phyloP scores from a whole-genome alignment of 2,113 vertebrate species.

The Hiodon tergisus region DNA sequence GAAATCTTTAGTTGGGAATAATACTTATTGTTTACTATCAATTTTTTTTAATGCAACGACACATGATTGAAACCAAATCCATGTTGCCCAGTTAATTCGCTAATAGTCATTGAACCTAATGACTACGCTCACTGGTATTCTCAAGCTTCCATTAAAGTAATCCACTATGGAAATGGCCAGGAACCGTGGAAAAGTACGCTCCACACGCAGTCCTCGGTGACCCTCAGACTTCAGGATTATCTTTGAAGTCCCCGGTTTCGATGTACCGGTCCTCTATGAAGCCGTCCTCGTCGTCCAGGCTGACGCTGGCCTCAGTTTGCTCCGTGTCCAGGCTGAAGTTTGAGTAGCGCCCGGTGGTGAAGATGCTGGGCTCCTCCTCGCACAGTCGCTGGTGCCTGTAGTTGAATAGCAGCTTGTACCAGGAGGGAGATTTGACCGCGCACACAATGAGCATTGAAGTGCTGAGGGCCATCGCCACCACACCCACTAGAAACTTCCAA shows the following conservation, averaged over 20 bases:
- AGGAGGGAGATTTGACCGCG: slow-evolving; percentile 74
- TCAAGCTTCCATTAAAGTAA: neutral
- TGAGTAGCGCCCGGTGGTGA: slow-evolving; percentile 40
- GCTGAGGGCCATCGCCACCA: slow-evolving; percentile 59
- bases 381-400: slow-evolving; percentile 72
- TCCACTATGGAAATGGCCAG: neutral
- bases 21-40: neutral
- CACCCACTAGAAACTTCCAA: slow-evolving; percentile 75
- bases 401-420: slow-evolving; percentile 73
- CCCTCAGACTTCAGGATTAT: neutral
- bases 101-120: no score
- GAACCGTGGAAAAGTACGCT: neutral
- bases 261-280: slow-evolving; percentile 88
- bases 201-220: neutral
- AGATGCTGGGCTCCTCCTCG: slow-evolving; percentile 58
- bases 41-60: neutral
- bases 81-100: no score
- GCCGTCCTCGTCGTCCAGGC: slow-evolving; percentile 60
- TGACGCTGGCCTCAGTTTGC: slow-evolving; percentile 43
- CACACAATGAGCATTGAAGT: slow-evolving; percentile 68
- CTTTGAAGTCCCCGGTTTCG: slow-evolving; percentile 50
- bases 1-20: neutral
- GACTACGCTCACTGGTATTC: neutral
- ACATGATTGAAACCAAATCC: no score
- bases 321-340: slow-evolving; percentile 38